Evolutionary conservation across 2,797 vertebrate genomes (phyloP), one percentile per base, ranked within the genome.

Genomic region (Amblyopsis hoosieri): DNA sequence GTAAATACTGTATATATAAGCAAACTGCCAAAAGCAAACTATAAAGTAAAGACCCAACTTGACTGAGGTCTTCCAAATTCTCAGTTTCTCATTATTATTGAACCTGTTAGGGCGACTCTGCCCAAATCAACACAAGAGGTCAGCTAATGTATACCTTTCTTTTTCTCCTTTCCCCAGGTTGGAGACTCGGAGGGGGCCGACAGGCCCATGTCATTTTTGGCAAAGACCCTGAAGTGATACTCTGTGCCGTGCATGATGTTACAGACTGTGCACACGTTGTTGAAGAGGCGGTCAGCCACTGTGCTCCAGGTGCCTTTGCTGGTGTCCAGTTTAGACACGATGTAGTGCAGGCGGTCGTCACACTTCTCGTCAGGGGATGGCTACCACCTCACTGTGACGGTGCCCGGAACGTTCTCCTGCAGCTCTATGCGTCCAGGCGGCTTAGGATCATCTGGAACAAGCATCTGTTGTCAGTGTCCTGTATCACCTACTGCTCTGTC

Each of bases 171-270:
- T 46, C 78, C 89, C 94, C 95, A 97, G n/a, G 89, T 93, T 2
- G 92, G 84, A 4, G 93, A 95, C 64, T 96, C 94, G 0, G 95
- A 93, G 0, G 94, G 93, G 4, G 70, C 74, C 13, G 95, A 97
- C 66, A 76, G 14, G 33, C 95, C 95, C 85, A 95, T 83, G 76
- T 87, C 89, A 0, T 94, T 97, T 78, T 94, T 94, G 80, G 96
- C 95, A 58, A 95, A 89, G 12, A 96, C 92, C 0, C 93, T 85
- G 73, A 97, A 97, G 80, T 92, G 87, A 74, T 97, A 96, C 62
- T 94, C 88, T 11, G 87, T 86, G 29, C 95, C 95, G 0, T 86
- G 90, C 78, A 96, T 72, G 69, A 95, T 76, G 0, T 88, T 91
- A 78, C 91, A 91, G 71, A 92, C 90, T 0, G 95, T 97, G 73